Conservation (phyloP, 2,888 invertebrate genomes). For the Ectropis crepuscularia region DNA sequence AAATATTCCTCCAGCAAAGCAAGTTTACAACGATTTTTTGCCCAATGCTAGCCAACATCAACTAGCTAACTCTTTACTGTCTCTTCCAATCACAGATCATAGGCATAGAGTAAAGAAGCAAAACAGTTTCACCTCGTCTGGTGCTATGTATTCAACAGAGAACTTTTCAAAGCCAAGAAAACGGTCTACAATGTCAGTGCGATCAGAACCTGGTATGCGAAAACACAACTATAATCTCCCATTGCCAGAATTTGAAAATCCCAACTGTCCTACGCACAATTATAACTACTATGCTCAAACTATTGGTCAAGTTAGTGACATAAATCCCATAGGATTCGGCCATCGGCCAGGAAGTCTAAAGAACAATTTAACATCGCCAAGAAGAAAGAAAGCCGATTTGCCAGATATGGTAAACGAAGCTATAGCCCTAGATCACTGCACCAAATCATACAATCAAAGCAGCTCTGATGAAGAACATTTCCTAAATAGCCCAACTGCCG, state of each 20-base stretch:
- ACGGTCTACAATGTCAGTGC: constrained; percentile 69
- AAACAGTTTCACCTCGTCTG: constrained; percentile 67
- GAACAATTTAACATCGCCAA: constrained; percentile 54
- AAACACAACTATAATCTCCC: constrained; percentile 69
- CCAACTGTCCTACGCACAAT: constrained; percentile 51
- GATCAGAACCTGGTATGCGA: constrained; percentile 73
- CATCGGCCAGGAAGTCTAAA: constrained; percentile 58
- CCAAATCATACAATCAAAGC: constrained; percentile 69
- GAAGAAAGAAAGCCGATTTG: constrained; percentile 68
- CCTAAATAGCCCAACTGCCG: constrained; percentile 51
- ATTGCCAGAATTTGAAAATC: constrained; percentile 67
- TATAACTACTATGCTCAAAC: constrained; percentile 63
- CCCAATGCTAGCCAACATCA: constrained; percentile 56
- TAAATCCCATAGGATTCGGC: constrained; percentile 63
- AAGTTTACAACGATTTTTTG: constrained; percentile 60
- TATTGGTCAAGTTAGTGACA: constrained; percentile 63
- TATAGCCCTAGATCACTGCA: constrained; percentile 81
- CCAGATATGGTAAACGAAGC: constrained; percentile 89
- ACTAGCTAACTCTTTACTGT: constrained; percentile 66
- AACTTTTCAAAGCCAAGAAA: constrained; percentile 61
- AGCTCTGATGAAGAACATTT: constrained; percentile 78
- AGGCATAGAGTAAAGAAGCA: constrained; percentile 65
- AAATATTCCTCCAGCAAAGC: constrained; percentile 85
- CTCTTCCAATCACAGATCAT: constrained; percentile 62
- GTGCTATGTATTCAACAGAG: constrained; percentile 58